Conservation (phyloP, 2,888 invertebrate genomes). For the Drosophila tripunctata region DNA sequence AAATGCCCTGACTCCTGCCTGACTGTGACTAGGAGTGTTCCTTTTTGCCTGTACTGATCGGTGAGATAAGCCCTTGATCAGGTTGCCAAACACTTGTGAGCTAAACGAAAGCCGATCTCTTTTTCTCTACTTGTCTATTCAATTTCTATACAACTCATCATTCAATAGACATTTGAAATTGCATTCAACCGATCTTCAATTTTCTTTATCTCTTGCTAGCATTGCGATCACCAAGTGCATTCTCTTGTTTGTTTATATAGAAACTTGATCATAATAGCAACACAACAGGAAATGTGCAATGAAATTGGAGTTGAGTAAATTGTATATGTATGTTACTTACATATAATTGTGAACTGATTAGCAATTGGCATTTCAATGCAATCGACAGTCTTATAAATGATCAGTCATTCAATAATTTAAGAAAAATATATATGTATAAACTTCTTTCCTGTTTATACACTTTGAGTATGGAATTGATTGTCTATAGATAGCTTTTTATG, state of each 20-base stretch:
- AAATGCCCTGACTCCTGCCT: slow-evolving; percentile 57
- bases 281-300: slow-evolving; percentile 51
- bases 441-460: slow-evolving; percentile 23
- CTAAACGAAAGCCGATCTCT: slow-evolving; percentile 51
- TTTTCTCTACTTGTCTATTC: background rate
- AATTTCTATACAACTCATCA: slow-evolving; percentile 6
- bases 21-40: background rate
- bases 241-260: background rate
- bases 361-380: slow-evolving; percentile 22
- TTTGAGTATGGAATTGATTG: too few relatives aligned
- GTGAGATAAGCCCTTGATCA: slow-evolving; percentile 76
- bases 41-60: slow-evolving; percentile 51
- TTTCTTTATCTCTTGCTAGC: background rate
- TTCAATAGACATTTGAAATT: slow-evolving; percentile 41
- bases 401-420: background rate
- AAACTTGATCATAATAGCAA: background rate
- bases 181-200: slow-evolving; percentile 27
- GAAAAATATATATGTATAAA: too few relatives aligned
- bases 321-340: too few relatives aligned
- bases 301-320: slow-evolving; percentile 37
- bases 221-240: slow-evolving; percentile 12
- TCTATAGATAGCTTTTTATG: too few relatives aligned
- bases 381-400: slow-evolving; percentile 1
- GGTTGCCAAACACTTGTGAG: slow-evolving; percentile 70
- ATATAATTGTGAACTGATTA: slow-evolving; percentile 18